These are phyloP conservation scores for Micrastur ruficollis DNA, from an alignment of 2,797 vertebrate genomes.

Conservation along the genomic window DNA sequence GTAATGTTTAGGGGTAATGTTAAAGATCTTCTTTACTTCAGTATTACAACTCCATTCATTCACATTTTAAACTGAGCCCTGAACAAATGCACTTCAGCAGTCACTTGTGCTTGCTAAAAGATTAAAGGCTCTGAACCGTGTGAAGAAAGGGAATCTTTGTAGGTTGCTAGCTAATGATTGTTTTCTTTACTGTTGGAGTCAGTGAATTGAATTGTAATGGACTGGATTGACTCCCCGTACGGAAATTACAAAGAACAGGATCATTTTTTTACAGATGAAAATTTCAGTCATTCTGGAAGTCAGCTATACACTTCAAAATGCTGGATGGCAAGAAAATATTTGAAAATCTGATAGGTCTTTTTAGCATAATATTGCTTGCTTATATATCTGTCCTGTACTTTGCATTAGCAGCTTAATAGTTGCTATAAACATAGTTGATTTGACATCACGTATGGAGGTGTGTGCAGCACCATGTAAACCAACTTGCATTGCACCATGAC, in stretches of 20 bases:
- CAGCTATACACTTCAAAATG: background rate
- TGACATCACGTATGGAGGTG: background rate
- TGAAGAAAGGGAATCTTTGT: slow-evolving; percentile 49
- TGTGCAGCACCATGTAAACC: background rate
- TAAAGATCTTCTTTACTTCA: slow-evolving; percentile 21
- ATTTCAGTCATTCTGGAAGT: background rate
- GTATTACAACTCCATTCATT: background rate
- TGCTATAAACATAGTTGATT: background rate
- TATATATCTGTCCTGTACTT: background rate
- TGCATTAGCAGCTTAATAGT: background rate
- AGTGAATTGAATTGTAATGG: slow-evolving; percentile 36
- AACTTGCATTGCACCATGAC: rapidly evolving
- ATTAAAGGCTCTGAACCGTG: slow-evolving; percentile 37
- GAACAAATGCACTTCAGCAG: slow-evolving; percentile 35
- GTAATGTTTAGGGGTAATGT: background rate
- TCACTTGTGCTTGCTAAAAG: slow-evolving; percentile 27
- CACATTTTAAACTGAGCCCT: slow-evolving; percentile 16
- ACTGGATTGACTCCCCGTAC: background rate
- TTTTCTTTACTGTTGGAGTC: slow-evolving; percentile 47
- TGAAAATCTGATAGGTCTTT: background rate
- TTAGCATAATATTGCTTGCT: background rate
- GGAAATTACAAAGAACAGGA: slow-evolving; percentile 17
- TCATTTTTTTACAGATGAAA: background rate
- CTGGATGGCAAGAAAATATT: background rate
- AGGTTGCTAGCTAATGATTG: slow-evolving; percentile 27